Evolutionary conservation across 1,140 invertebrate genomes (phyloP).

Genomic region (Rhopalosiphum padi): DNA sequence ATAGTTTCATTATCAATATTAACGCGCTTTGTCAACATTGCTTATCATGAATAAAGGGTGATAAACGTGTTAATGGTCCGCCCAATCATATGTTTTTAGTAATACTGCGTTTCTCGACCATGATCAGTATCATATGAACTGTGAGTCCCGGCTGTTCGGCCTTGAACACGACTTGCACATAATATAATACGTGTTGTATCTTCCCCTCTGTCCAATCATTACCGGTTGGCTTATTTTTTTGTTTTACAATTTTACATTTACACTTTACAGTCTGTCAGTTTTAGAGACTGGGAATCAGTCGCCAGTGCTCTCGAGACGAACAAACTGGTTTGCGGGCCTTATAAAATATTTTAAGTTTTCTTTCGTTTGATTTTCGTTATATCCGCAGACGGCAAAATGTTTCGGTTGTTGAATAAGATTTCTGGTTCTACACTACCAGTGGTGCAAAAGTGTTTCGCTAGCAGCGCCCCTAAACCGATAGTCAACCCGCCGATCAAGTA

Average conservation of each 20-base stretch:
- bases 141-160: not conserved
- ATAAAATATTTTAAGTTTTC: not conserved
- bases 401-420: conserved; percentile 10
- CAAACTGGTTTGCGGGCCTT: too few relatives aligned
- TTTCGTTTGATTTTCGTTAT: not conserved
- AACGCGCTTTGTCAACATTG: not conserved
- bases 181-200: not conserved
- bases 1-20: not conserved
- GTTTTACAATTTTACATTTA: too few relatives aligned
- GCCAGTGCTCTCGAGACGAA: too few relatives aligned
- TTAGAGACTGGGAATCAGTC: too few relatives aligned
- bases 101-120: not conserved
- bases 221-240: too few relatives aligned
- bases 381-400: not conserved
- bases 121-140: not conserved
- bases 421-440: not conserved
- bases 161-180: not conserved
- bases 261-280: too few relatives aligned
- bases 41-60: not conserved
- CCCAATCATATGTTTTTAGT: not conserved
- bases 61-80: not conserved
- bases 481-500: conserved; percentile 36
- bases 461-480: not conserved
- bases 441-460: conserved; percentile 33
- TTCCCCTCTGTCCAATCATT: too few relatives aligned